Percentiles rank a stretch among this genome's conserved stretches.
Evolutionary conservation across 1,140 invertebrate species (phyloP).

Genomic region (Drosophila rufa): DNA sequence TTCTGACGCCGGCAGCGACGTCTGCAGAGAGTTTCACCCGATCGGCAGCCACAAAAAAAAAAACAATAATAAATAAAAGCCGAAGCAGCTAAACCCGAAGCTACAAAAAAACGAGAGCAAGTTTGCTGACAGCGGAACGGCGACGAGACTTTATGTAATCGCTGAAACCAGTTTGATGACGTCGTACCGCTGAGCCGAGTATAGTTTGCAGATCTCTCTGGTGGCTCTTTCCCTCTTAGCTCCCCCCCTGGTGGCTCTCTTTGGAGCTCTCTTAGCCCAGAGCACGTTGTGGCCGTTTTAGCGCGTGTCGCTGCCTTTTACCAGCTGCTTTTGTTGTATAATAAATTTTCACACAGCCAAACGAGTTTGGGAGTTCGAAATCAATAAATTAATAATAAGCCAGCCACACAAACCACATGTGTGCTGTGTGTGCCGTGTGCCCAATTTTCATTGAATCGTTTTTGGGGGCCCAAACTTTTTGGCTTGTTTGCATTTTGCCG

Average conservation of each 20-base stretch:
- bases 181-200: slow-evolving; percentile 38
- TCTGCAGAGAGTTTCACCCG: slow-evolving; percentile 36
- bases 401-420: slow-evolving; percentile 33
- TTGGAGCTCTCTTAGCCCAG: slow-evolving; percentile 29
- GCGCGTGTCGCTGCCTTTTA: slow-evolving; percentile 56
- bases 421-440: slow-evolving; percentile 46
- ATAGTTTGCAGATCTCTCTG: slow-evolving; percentile 29
- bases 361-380: slow-evolving; percentile 59
- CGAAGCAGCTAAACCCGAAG: slow-evolving; percentile 35
- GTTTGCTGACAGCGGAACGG: slow-evolving; percentile 52
- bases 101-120: slow-evolving; percentile 68
- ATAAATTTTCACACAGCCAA: slow-evolving; percentile 60
- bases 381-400: slow-evolving; percentile 76
- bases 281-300: slow-evolving; percentile 66
- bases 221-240: slow-evolving; percentile 10
- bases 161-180: slow-evolving; percentile 77
- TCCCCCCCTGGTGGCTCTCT: not conserved
- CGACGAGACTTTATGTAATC: slow-evolving; percentile 70
- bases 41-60: slow-evolving; percentile 8
- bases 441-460: slow-evolving; percentile 68
- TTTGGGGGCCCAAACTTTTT: slow-evolving; percentile 56
- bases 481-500: slow-evolving; percentile 83
- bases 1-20: slow-evolving; percentile 20
- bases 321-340: slow-evolving; percentile 71
- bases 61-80: slow-evolving; percentile 28